Conservation (phyloP, 2,797 vertebrate genomes). For the Erethizon dorsatum region DNA sequence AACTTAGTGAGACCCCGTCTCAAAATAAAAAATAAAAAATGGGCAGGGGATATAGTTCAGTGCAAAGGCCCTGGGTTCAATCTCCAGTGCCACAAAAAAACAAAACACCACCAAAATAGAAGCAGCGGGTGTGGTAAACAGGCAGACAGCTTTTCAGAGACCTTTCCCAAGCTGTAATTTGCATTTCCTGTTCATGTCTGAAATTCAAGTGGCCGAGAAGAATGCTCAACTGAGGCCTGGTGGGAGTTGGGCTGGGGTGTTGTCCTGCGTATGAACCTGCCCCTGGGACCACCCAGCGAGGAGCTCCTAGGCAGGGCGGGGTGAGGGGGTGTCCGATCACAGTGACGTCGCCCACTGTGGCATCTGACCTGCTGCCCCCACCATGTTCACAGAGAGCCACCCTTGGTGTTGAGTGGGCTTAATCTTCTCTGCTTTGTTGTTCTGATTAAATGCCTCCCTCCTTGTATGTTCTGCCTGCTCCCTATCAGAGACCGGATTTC, state of each 20-base stretch:
- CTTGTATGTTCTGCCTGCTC: background rate
- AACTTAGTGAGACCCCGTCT: background rate
- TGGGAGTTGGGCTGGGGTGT: background rate
- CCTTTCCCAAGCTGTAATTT: background rate
- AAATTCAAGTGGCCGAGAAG: slow-evolving; percentile 2
- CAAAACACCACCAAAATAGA: background rate
- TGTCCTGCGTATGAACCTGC: fast-evolving
- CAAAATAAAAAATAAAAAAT: background rate
- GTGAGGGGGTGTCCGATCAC: fast-evolving
- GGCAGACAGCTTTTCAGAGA: background rate
- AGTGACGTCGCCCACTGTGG: background rate
- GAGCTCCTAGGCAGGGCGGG: background rate
- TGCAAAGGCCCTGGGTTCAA: background rate
- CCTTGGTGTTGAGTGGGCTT: background rate
- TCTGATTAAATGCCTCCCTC: background rate
- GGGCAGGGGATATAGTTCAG: background rate
- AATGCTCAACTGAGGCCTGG: background rate
- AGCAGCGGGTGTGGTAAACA: background rate
- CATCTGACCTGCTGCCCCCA: background rate
- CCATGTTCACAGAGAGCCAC: background rate
- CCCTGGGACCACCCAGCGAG: too few relatives aligned
- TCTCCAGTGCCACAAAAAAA: background rate
- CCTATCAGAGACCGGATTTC: background rate
- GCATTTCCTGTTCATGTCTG: slow-evolving; percentile 2
- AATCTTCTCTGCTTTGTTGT: too few relatives aligned